These are phyloP conservation scores for Calcarius lapponicus DNA, from an alignment of 2,797 vertebrate species.

Conservation along the genomic window DNA sequence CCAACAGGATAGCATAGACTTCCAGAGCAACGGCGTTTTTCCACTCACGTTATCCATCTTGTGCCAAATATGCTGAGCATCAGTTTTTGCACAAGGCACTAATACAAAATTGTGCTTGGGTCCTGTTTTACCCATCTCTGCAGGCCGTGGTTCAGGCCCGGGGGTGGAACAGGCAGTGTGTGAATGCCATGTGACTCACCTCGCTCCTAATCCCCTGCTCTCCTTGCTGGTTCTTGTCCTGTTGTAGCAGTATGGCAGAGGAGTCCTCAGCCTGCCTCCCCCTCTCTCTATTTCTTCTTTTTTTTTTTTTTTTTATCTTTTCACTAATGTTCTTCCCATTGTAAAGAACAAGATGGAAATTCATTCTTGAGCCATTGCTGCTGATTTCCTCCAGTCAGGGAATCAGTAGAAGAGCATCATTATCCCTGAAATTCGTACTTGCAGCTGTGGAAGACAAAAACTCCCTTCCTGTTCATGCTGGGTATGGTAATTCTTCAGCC, in stretches of 20 bases:
- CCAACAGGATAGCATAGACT: neutral
- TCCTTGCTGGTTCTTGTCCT: constrained; percentile 5
- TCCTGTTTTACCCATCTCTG: neutral
- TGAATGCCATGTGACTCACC: constrained; percentile 44
- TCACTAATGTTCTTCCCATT: constrained; percentile 9
- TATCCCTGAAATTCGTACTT: constrained; percentile 17
- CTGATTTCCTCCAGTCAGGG: neutral
- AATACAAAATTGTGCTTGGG: neutral
- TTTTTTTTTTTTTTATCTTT: neutral
- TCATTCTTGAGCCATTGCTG: constrained; percentile 1
- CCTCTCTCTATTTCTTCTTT: neutral
- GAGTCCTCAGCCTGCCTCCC: neutral
- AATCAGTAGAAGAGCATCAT: neutral
- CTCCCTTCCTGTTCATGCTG: neutral
- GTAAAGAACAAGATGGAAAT: neutral
- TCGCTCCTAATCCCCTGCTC: constrained; percentile 33
- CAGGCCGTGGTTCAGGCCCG: neutral
- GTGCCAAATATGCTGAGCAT: neutral
- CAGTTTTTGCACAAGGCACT: neutral
- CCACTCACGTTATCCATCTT: neutral
- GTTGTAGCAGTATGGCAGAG: constrained; percentile 11
- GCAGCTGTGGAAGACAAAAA: constrained; percentile 47
- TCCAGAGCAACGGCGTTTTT: neutral
- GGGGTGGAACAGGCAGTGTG: neutral
- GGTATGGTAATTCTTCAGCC: constrained; percentile 28